Evolutionary conservation across 2,797 vertebrate species (phyloP).

Genomic region (Sphenopsis melanotis): DNA sequence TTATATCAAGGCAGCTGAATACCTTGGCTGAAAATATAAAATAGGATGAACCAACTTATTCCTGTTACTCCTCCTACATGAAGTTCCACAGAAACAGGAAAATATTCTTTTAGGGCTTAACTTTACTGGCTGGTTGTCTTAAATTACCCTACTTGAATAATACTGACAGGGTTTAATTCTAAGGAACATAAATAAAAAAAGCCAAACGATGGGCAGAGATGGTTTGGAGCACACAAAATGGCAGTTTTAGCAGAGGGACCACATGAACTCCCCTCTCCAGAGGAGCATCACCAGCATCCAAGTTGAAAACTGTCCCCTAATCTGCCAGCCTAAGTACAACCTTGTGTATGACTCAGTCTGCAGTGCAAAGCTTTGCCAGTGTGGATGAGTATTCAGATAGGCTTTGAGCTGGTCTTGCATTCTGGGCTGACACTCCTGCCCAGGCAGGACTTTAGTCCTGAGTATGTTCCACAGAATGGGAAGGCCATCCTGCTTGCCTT

Average conservation of each 20-base stretch:
- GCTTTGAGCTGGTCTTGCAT: background rate
- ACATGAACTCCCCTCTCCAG: background rate
- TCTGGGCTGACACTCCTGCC: background rate
- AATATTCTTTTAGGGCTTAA: background rate
- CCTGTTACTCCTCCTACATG: background rate
- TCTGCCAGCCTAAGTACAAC: fast-evolving
- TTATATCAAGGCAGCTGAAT: background rate
- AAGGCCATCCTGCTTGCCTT: background rate
- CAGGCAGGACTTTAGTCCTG: background rate
- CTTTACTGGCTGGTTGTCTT: background rate
- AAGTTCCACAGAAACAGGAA: background rate
- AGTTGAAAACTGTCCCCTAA: background rate
- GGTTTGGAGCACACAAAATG: background rate
- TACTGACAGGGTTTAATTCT: background rate
- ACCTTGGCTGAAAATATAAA: background rate
- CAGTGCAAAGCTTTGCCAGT: background rate
- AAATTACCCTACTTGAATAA: background rate
- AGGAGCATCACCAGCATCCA: background rate
- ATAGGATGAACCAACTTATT: background rate
- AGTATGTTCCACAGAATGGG: background rate
- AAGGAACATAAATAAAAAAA: background rate
- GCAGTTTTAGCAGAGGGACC: background rate
- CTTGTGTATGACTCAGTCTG: fast-evolving
- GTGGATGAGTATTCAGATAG: background rate
- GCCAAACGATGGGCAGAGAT: background rate